Evolutionary conservation across 2,888 invertebrate genomes (phyloP).

Genomic region (Epinotia bilunana): DNA sequence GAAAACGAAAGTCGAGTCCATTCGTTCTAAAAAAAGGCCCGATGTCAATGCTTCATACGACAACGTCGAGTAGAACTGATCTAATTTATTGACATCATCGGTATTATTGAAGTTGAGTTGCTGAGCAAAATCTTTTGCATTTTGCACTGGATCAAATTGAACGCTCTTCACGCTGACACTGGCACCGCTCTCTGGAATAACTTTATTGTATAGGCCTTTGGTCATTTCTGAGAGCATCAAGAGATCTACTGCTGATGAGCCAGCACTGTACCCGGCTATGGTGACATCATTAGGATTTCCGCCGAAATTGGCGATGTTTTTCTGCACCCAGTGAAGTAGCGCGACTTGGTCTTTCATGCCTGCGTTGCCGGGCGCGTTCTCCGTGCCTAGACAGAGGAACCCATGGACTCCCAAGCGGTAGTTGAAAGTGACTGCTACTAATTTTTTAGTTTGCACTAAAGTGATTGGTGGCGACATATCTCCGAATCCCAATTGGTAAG

Average conservation of each 20-base stretch:
- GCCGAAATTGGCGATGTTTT: conserved; percentile 46
- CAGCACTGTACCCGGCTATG: conserved; percentile 46
- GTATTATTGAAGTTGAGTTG: conserved; percentile 19
- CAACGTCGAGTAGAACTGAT: conserved; percentile 13
- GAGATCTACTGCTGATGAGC: conserved; percentile 44
- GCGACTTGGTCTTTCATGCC: conserved; percentile 49
- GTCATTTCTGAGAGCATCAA: conserved; percentile 42
- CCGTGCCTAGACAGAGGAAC: conserved; percentile 46
- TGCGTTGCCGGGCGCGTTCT: conserved; percentile 47
- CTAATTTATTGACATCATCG: conserved; percentile 24
- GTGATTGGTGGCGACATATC: conserved; percentile 4
- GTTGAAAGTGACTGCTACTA: conserved; percentile 46
- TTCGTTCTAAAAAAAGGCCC: neutral
- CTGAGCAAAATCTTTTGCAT: conserved; percentile 30
- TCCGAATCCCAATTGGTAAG: conserved; percentile 42
- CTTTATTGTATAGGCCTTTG: conserved; percentile 45
- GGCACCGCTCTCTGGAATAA: conserved; percentile 47
- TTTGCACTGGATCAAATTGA: conserved; percentile 33
- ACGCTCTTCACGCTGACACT: conserved; percentile 33
- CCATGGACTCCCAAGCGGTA: conserved; percentile 46
- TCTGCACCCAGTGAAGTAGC: conserved; percentile 44
- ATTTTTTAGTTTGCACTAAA: conserved; percentile 38
- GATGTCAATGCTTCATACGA: conserved; percentile 6
- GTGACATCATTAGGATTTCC: conserved; percentile 48
- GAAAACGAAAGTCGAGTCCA: conserved; percentile 15